Conservation (phyloP, 2,113 vertebrate species). For the Gymnorhina tibicen region DNA sequence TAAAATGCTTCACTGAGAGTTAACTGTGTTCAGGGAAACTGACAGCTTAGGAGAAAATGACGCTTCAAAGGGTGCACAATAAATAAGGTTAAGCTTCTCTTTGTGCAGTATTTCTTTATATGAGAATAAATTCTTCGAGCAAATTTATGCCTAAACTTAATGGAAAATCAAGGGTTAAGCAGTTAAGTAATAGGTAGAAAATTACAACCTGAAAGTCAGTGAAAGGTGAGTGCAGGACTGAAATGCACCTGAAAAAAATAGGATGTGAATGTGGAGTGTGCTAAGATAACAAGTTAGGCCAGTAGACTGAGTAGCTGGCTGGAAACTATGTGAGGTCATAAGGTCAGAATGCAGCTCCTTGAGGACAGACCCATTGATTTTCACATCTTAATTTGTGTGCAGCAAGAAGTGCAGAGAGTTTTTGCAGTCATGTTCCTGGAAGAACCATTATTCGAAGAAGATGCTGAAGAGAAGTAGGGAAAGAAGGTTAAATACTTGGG, state of each 20-base stretch:
- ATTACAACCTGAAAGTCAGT: background rate
- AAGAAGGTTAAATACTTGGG: background rate
- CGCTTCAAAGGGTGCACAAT: background rate
- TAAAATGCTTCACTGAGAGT: background rate
- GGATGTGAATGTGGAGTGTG: background rate
- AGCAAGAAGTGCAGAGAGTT: background rate
- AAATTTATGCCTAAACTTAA: background rate
- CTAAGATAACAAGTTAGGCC: background rate
- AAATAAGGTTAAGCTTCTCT: background rate
- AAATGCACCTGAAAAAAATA: background rate
- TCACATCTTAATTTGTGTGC: background rate
- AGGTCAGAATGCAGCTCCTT: background rate
- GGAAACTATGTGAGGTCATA: conserved; percentile 1
- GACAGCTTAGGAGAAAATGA: background rate
- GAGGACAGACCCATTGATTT: background rate
- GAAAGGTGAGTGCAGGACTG: background rate
- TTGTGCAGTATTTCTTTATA: background rate
- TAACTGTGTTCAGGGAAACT: background rate
- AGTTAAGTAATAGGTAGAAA: background rate
- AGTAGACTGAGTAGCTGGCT: background rate
- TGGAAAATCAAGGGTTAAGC: background rate
- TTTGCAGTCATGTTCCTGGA: background rate
- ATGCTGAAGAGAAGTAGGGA: background rate
- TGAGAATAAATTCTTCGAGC: background rate
- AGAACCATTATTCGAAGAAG: background rate